These are phyloP conservation scores for Panagrolaimus sp. DNA, from an alignment of 1,140 invertebrate species.

Conservation along the genomic window DNA sequence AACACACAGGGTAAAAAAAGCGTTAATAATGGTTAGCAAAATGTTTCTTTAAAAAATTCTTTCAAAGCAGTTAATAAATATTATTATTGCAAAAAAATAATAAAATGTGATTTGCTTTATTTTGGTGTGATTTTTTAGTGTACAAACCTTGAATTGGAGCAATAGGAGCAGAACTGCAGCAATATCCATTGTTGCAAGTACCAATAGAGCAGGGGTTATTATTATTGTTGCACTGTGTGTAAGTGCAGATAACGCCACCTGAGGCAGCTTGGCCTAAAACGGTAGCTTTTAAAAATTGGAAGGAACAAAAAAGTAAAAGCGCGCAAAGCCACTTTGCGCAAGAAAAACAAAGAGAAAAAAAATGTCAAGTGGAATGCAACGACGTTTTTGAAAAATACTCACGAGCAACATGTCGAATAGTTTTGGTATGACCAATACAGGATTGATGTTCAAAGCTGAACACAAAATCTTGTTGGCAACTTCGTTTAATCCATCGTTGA, in stretches of 20 bases:
- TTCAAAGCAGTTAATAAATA: neutral
- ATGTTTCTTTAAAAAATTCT: neutral
- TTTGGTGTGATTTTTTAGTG: neutral
- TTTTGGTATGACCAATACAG: constrained; percentile 43
- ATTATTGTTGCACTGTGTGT: constrained; percentile 36
- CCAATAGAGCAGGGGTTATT: constrained; percentile 46
- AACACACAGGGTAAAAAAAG: constrained; percentile 1
- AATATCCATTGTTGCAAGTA: constrained; percentile 57
- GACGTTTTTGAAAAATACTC: neutral
- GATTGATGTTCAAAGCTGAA: constrained; percentile 57
- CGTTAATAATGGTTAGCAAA: neutral
- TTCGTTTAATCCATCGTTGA: constrained; percentile 50
- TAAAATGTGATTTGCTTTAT: too few relatives aligned
- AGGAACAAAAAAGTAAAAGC: neutral
- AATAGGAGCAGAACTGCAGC: constrained; percentile 30
- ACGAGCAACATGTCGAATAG: constrained; percentile 20
- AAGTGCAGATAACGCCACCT: constrained; percentile 51
- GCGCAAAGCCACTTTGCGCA: neutral
- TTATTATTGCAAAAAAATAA: too few relatives aligned
- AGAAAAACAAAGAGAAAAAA: constrained; percentile 12
- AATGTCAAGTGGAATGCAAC: too few relatives aligned
- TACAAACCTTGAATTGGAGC: constrained; percentile 10
- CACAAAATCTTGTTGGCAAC: constrained; percentile 48
- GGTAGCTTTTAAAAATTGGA: neutral
- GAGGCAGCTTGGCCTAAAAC: constrained; percentile 15